These are phyloP conservation scores for Cygnus olor DNA, from an alignment of 2,797 vertebrate genomes.

Conservation along the genomic window DNA sequence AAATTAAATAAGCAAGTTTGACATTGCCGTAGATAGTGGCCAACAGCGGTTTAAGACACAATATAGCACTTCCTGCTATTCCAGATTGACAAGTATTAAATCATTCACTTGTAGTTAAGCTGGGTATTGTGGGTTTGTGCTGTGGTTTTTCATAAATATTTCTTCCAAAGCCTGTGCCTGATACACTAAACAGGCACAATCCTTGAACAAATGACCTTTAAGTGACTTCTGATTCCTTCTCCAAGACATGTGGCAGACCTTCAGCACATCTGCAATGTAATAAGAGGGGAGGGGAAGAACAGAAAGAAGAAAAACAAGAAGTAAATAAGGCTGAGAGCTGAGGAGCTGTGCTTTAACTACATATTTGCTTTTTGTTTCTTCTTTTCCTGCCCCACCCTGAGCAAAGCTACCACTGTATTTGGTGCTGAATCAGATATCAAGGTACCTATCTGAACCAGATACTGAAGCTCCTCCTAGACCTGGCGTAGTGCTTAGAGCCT, in stretches of 20 bases:
- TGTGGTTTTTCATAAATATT: background rate
- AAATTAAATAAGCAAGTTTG: background rate
- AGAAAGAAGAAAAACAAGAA: background rate
- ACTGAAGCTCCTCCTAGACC: background rate
- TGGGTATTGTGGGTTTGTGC: background rate
- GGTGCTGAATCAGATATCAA: background rate
- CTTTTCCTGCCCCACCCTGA: constrained; percentile 42
- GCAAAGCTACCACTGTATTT: background rate
- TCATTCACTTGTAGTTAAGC: background rate
- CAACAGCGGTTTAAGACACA: background rate
- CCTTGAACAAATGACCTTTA: background rate
- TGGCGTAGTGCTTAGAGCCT: background rate
- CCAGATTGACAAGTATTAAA: background rate
- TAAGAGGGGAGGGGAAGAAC: background rate
- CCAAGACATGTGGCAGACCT: background rate
- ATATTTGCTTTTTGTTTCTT: background rate
- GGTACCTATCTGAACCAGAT: background rate
- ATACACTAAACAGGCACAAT: background rate
- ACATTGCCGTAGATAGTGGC: background rate
- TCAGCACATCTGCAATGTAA: background rate
- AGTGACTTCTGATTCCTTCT: background rate
- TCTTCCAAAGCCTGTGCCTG: background rate
- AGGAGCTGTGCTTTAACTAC: fast-evolving
- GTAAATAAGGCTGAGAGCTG: background rate
- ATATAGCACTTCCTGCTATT: background rate